These are phyloP conservation scores for Riptortus pedestris DNA, from an alignment of 1,140 invertebrate species.

Conservation along the genomic window DNA sequence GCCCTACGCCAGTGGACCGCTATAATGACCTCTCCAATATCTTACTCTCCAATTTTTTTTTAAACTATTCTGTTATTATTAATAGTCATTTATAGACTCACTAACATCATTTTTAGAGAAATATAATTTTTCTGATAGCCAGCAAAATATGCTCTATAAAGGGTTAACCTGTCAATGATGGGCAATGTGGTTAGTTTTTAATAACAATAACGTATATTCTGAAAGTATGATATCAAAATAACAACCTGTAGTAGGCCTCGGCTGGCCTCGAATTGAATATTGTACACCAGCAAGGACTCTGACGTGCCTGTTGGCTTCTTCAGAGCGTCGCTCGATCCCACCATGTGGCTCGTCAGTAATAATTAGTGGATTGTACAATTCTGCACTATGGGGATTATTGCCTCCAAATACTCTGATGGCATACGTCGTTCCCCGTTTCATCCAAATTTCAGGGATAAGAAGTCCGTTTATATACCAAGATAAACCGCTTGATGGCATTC, in stretches of 20 bases:
- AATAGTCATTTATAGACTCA: no score
- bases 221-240: no score
- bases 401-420: slow-evolving; percentile 65
- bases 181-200: no score
- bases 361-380: slow-evolving; percentile 84
- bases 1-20: no score
- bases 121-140: no score
- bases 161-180: no score
- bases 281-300: slow-evolving; percentile 77
- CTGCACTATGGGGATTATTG: slow-evolving; percentile 77
- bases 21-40: no score
- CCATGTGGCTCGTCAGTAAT: slow-evolving; percentile 78
- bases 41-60: no score
- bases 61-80: no score
- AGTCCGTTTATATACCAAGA: slow-evolving; percentile 82
- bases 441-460: slow-evolving; percentile 73
- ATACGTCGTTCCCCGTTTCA: slow-evolving; percentile 75
- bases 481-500: slow-evolving; percentile 46
- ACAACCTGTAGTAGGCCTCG: slow-evolving; percentile 64
- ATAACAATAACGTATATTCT: no score
- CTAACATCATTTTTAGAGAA: no score
- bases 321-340: slow-evolving; percentile 62
- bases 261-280: slow-evolving; percentile 64
- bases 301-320: slow-evolving; percentile 57
- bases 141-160: no score